Conservation (phyloP, 2,888 invertebrate genomes). For the Trypoxylon attenuatum region DNA sequence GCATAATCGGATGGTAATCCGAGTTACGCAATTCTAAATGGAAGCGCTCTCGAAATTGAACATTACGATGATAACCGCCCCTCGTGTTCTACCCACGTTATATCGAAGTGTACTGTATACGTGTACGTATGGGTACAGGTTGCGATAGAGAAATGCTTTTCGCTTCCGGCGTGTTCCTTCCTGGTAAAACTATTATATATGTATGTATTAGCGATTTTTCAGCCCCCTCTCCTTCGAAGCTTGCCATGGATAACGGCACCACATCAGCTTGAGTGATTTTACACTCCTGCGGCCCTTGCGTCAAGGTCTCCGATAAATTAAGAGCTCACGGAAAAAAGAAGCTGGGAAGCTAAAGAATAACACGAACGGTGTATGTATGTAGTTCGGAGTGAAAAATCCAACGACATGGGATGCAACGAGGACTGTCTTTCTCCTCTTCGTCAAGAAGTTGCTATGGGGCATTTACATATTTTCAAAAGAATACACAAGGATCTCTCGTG, state of each 20-base stretch:
- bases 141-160: neutral
- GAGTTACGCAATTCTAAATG: no score
- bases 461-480: neutral
- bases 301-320: constrained; percentile 50
- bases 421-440: constrained; percentile 1
- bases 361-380: no score
- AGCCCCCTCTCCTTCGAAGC: constrained; percentile 11
- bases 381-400: neutral
- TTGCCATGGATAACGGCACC: constrained; percentile 42
- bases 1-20: no score
- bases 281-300: constrained; percentile 42
- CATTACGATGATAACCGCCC: no score
- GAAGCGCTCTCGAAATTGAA: no score
- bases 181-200: constrained; percentile 16
- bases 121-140: no score
- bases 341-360: constrained; percentile 18
- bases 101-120: no score
- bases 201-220: constrained; percentile 21
- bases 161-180: constrained; percentile 1
- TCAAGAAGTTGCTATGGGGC: constrained; percentile 2
- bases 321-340: constrained; percentile 27
- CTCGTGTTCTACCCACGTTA: no score
- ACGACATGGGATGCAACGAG: neutral
- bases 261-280: constrained; percentile 53
- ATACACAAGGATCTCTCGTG: neutral